These are phyloP conservation scores for Chascanopsetta lugubris DNA, from an alignment of 2,113 vertebrate genomes.

Conservation along the genomic window DNA sequence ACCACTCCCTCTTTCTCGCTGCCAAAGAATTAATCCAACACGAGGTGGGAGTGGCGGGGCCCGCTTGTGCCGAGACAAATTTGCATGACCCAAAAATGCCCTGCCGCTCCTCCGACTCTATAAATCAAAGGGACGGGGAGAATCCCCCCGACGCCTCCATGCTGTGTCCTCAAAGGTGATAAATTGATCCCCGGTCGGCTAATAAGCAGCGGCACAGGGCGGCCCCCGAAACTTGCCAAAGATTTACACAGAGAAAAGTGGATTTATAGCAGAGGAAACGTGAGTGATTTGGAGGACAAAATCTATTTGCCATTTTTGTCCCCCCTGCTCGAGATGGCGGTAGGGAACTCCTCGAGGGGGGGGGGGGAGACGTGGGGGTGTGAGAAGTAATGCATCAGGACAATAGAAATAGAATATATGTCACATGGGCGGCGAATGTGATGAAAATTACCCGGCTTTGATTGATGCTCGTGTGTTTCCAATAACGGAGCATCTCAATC, in stretches of 20 bases:
- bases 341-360: constrained; percentile 39
- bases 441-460: constrained; percentile 57
- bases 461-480: constrained; percentile 54
- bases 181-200: constrained; percentile 72
- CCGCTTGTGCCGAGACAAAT: constrained; percentile 50
- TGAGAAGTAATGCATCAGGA: constrained; percentile 46
- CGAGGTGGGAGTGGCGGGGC: constrained; percentile 34
- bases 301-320: constrained; percentile 64
- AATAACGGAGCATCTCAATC: constrained; percentile 40
- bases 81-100: constrained; percentile 81
- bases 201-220: constrained; percentile 70
- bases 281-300: constrained; percentile 59
- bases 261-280: constrained; percentile 65
- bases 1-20: background rate
- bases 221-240: constrained; percentile 53
- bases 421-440: constrained; percentile 38
- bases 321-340: constrained; percentile 47
- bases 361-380: constrained; percentile 10
- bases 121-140: constrained; percentile 70
- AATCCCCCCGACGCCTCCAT: constrained; percentile 55
- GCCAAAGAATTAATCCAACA: constrained; percentile 42
- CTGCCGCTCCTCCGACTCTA: constrained; percentile 60
- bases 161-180: constrained; percentile 74
- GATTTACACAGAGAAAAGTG: constrained; percentile 68
- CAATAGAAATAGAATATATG: constrained; percentile 58